A percentile compares a stretch with the other conserved stretches of the same genome.
phyloP scores from a whole-genome alignment of 2,797 vertebrate species.

The Intellagama lesueurii region DNA sequence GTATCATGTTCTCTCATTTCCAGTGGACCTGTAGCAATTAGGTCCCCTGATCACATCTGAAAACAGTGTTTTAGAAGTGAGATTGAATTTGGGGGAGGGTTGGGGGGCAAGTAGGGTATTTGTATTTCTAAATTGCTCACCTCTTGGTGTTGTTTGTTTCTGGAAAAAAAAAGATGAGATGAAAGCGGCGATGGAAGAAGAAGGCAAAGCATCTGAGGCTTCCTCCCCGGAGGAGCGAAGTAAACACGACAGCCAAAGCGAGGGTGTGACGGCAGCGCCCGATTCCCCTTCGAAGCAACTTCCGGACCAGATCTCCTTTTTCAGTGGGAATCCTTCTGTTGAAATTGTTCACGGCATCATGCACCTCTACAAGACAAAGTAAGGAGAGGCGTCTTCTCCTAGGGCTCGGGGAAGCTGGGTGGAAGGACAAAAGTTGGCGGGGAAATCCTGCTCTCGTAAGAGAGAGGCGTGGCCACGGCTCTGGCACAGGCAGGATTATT shows the following conservation, averaged over 20 bases:
- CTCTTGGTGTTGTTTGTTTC: conserved; percentile 45
- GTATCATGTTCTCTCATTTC: accelerated
- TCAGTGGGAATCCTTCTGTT: conserved; percentile 96
- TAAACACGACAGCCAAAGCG: conserved; percentile 66
- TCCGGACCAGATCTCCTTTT: conserved; percentile 97
- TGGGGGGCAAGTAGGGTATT: too few relatives aligned
- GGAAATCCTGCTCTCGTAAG: neutral
- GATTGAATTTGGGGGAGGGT: accelerated
- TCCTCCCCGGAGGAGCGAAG: conserved; percentile 65
- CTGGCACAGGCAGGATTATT: too few relatives aligned
- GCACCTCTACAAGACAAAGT: conserved; percentile 99
- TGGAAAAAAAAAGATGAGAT: conserved; percentile 67
- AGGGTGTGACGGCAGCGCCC: conserved; percentile 70
- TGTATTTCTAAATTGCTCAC: conserved; percentile 42
- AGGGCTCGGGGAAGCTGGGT: neutral
- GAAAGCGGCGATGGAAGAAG: conserved; percentile 60
- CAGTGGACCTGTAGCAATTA: accelerated
- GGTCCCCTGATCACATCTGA: accelerated
- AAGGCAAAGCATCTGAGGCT: conserved; percentile 67
- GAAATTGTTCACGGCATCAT: conserved; percentile 98
- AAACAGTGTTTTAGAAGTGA: neutral
- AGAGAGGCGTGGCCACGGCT: too few relatives aligned
- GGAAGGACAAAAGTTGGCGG: too few relatives aligned
- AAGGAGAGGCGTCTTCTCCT: conserved; percentile 67
- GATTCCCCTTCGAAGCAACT: conserved; percentile 96